Conservation (phyloP, 2,113 vertebrate species). For the Pterocles burchelli region DNA sequence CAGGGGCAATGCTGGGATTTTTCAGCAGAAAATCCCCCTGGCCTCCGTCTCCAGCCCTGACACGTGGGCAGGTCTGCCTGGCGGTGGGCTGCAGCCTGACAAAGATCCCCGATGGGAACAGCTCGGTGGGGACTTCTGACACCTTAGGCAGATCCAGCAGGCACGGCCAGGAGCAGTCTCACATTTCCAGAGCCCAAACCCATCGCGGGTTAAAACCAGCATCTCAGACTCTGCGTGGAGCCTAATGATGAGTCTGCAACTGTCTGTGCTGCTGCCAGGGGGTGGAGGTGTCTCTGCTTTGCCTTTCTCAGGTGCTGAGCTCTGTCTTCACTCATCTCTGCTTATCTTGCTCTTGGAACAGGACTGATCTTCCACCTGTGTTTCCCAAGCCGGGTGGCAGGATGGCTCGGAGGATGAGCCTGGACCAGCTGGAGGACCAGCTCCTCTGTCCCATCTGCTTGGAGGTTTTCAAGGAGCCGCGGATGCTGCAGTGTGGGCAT, state of each 20-base stretch:
- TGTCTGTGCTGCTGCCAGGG: background rate
- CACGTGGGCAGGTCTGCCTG: background rate
- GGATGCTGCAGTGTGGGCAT: slow-evolving; percentile 84
- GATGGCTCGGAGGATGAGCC: slow-evolving; percentile 76
- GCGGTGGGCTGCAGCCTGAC: background rate
- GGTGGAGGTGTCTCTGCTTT: background rate
- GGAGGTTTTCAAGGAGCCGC: slow-evolving; percentile 83
- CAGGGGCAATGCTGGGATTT: background rate
- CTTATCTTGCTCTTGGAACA: background rate
- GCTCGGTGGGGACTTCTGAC: background rate
- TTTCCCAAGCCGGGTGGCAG: background rate
- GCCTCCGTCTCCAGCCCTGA: background rate
- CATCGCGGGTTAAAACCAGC: background rate
- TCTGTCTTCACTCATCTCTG: background rate
- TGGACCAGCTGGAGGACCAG: slow-evolving; percentile 76
- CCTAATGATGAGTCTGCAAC: background rate
- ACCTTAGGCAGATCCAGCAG: background rate
- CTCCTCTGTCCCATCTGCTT: slow-evolving; percentile 84
- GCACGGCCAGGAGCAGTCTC: background rate
- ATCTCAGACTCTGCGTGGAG: background rate
- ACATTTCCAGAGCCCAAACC: background rate
- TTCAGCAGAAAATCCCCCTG: background rate
- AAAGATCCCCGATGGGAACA: background rate
- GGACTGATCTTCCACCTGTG: background rate
- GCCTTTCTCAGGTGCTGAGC: background rate